A percentile compares a stretch with the other conserved stretches of the same genome.
phyloP scores from a whole-genome alignment of 2,888 invertebrate genomes.

The Strigamia maritima region DNA sequence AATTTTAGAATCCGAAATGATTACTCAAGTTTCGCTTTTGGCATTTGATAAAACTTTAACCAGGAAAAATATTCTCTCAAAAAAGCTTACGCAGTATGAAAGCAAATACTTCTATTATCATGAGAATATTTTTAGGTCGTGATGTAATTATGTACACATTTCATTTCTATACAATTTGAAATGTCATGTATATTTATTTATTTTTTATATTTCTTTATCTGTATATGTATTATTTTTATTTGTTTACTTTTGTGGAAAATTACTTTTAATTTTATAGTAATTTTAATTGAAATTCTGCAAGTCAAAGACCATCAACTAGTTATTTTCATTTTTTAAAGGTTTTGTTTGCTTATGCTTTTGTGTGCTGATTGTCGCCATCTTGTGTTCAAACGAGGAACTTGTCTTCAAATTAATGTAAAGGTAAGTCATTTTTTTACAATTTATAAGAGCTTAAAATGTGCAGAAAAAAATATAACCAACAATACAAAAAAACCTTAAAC shows the following conservation, averaged over 20 bases:
- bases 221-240: background rate
- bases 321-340: conserved; percentile 28
- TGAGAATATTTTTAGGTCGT: conserved; percentile 23
- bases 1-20: background rate
- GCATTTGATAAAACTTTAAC: background rate
- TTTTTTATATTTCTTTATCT: background rate
- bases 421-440: background rate
- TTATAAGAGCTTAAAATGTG: background rate
- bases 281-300: background rate
- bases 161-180: background rate
- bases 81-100: background rate
- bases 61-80: background rate
- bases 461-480: background rate
- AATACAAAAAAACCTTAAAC: conserved; percentile 9
- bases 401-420: conserved; percentile 26
- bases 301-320: background rate
- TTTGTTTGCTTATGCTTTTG: conserved; percentile 32
- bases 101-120: background rate
- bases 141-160: conserved; percentile 24
- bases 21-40: background rate
- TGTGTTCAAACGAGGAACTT: conserved; percentile 32
- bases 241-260: background rate
- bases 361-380: conserved; percentile 32
- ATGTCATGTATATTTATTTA: background rate
- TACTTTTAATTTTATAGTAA: background rate